Evolutionary conservation across 2,888 invertebrate genomes (phyloP), one percentile per base, ranked within the genome.

Genomic region (Labia minor): DNA sequence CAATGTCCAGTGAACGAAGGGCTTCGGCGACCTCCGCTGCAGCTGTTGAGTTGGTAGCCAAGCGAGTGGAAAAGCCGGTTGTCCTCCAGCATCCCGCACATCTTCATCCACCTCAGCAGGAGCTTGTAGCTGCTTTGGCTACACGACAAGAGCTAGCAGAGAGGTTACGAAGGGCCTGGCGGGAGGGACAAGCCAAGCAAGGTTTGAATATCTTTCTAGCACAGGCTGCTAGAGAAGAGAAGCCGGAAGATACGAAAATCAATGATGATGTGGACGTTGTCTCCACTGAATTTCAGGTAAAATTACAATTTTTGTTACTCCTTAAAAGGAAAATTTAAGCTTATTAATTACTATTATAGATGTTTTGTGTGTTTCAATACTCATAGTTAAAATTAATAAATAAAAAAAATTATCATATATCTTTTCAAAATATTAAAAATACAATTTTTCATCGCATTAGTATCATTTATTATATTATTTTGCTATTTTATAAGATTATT

Each of bases 191-290:
- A 33, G 65, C 65, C 19, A 66, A 61, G 11, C 65, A 68, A 2
- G 64, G 62, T 20, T 61, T 70, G 33, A 67, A 70, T 63, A 86
- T 86, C 69, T 83, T 84, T 71, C 74, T 86, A 65, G 80, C 83
- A 0, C 82, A 82, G 69, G 80, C 80, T 19, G n/a, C n/a, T n/a
- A n/a, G n/a, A n/a, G 76, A 16, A 21, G 37, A 21, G 3, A n/a
- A n/a, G n/a, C n/a, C n/a, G n/a, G 68, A 68, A 19, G 20, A 26
- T 3, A 18, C 21, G 1, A 63, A 20, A 8, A 10, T 33, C 4
- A 37, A 61, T 8, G 66, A 61, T 3, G 68, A 65, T 21, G 61
- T 16, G 2, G 37, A 19, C 26, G 21, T 62, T 18, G 65, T 20
- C 10, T 33, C 33, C 33, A 33, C 33, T 33, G 6, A 33, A 33